These are phyloP conservation scores for Masticophis lateralis DNA, from an alignment of 2,797 vertebrate species.

Conservation along the genomic window DNA sequence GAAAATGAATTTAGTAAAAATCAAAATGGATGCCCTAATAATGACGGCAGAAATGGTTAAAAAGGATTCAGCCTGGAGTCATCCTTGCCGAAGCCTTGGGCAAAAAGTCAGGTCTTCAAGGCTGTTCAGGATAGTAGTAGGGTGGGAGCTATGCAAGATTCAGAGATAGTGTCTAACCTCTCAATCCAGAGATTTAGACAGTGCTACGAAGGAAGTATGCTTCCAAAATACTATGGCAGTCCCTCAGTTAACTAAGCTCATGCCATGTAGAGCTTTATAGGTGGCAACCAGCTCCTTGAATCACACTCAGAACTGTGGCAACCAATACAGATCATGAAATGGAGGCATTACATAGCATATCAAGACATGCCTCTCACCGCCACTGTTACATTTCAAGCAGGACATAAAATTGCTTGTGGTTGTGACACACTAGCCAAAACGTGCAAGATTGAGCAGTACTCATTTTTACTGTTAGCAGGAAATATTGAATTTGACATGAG, in stretches of 20 bases:
- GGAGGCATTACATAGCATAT: neutral
- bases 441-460: neutral
- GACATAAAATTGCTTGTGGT: neutral
- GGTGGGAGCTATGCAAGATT: too few relatives aligned
- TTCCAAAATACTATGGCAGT: neutral
- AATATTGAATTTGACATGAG: neutral
- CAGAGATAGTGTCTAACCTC: too few relatives aligned
- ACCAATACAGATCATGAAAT: neutral
- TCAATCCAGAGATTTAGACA: too few relatives aligned
- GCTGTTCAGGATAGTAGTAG: too few relatives aligned
- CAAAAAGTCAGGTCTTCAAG: too few relatives aligned
- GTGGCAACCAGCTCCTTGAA: neutral
- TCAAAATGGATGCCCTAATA: neutral
- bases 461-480: neutral
- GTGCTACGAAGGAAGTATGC: too few relatives aligned
- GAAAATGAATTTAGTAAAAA: neutral
- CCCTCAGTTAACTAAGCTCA: neutral
- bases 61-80: too few relatives aligned
- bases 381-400: neutral
- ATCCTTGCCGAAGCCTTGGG: too few relatives aligned
- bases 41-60: neutral
- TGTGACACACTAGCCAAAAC: neutral
- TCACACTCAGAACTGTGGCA: neutral
- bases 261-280: neutral
- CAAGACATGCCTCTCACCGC: neutral